Percentiles rank a stretch among this genome's conserved stretches.
phyloP scores from a whole-genome alignment of 2,113 vertebrate species.

The Nymphicus hollandicus region DNA sequence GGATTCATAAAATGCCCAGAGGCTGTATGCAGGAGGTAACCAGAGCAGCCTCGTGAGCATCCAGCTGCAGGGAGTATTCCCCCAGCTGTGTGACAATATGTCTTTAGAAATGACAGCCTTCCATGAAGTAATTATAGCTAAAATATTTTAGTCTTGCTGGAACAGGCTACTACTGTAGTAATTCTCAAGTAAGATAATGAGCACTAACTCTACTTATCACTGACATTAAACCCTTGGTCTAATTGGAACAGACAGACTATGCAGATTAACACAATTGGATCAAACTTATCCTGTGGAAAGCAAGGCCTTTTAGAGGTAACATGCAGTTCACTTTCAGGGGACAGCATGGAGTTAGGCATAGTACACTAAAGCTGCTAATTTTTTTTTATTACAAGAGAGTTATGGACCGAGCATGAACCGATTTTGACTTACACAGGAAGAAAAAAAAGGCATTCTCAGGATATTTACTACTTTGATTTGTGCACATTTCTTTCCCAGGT shows the following conservation, averaged over 20 bases:
- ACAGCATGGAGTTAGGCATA: accelerated
- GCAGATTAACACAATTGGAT: conserved; percentile 17
- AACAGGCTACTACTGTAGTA: not conserved
- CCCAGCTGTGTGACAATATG: not conserved
- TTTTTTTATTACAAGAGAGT: not conserved
- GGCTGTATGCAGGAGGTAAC: not conserved
- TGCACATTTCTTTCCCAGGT: not conserved
- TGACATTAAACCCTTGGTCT: not conserved
- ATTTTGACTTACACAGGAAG: not conserved
- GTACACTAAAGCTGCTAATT: not conserved
- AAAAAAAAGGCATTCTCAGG: not conserved
- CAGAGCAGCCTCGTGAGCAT: not conserved
- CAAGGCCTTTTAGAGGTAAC: not conserved
- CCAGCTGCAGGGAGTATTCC: conserved; percentile 31
- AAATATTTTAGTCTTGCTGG: not conserved
- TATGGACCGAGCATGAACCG: not conserved
- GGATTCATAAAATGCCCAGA: not conserved
- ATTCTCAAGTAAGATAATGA: not conserved
- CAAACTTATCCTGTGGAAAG: not conserved
- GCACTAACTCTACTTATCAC: not conserved
- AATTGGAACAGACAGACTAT: not conserved
- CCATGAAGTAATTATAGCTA: not conserved
- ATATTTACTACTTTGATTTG: not conserved
- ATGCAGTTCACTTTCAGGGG: accelerated
- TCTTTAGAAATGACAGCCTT: not conserved